These are phyloP conservation scores for Felis chaus DNA, from an alignment of 2,113 vertebrate species.

Conservation along the genomic window DNA sequence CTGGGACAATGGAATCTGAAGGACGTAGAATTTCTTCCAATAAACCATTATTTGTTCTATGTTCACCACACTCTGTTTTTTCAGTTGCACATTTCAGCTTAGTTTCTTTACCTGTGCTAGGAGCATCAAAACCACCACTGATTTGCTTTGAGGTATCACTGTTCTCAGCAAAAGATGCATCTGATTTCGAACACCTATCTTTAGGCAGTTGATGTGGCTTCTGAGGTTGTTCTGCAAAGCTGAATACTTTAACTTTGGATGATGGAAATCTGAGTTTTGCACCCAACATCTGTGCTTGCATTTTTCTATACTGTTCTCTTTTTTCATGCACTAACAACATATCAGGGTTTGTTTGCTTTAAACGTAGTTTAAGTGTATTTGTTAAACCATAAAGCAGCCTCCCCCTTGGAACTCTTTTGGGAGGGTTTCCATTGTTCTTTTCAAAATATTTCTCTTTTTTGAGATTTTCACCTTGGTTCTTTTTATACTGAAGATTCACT, in stretches of 20 bases:
- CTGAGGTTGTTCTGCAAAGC: constrained; percentile 28
- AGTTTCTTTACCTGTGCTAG: background rate
- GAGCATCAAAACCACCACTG: background rate
- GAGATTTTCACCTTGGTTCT: constrained; percentile 37
- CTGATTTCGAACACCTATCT: constrained; percentile 56
- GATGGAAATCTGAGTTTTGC: constrained; percentile 48
- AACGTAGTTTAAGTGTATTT: constrained; percentile 89
- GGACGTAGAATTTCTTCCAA: background rate
- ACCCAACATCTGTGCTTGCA: constrained; percentile 67
- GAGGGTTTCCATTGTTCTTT: constrained; percentile 47
- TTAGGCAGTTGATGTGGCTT: constrained; percentile 16
- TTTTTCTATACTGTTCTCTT: constrained; percentile 81
- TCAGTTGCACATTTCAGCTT: background rate
- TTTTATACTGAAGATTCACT: constrained; percentile 37
- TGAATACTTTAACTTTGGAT: constrained; percentile 64
- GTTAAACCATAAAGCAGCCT: constrained; percentile 90
- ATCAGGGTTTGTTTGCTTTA: constrained; percentile 85
- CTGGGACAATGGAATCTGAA: background rate
- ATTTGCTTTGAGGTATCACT: constrained; percentile 80
- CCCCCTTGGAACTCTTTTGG: constrained; percentile 71
- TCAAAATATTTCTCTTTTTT: constrained; percentile 57
- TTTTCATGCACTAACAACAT: constrained; percentile 85
- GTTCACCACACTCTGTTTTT: accelerated
- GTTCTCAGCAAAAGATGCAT: constrained; percentile 78
- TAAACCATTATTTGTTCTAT: background rate